Evolutionary conservation across 64 coral and sea anemone genomes (phyloP), one percentile per base, ranked within the genome.

Genomic region (Trachythela sp.): DNA sequence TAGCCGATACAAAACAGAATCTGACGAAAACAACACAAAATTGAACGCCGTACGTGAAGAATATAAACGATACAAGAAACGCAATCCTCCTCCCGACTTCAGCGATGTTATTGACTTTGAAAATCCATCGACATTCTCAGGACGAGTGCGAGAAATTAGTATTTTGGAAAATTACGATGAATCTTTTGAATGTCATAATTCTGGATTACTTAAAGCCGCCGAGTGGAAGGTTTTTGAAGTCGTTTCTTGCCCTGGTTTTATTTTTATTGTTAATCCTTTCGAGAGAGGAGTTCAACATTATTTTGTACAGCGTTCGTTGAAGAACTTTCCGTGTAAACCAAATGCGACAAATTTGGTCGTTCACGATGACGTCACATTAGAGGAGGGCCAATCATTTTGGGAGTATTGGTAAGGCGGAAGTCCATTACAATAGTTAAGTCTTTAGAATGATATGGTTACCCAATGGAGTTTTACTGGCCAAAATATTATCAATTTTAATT

Each of bases 31-130:
- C 31, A 9, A 13, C 15, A 35, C 75, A 80, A 80, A 80, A 80
- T 37, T 39, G 13, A 80, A 80, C 17, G 75, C 75, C 9, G 90
- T 98, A 83, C 93, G 95, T 27, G 84, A 98, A 89, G 95, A 94
- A 39, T 94, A 98, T 71, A 98, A 98, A 37, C 92, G 90, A 29
- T 98, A 94, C 84, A 98, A 98, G 72, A 90, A 71, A 70, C 94
- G 92, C 48, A 92, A 90, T 48, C 93, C 95, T 35, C 95, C 95
- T 37, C 95, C 95, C 15, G 93, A 98, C 43, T 93, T 98, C 75
- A 89, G 83, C 30, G 93, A 94, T 91, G 95, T 98, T 2, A 93
- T 98, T 77, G 91, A 98, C 72, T 98, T 98, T 18, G 85, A 91
- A 80, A 90, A 98, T 86, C 87, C 88, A 0, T 77, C 40, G 5